Base-by-base conservation (phyloP, 1,140 invertebrate genomes). In the Delia radicum region DNA sequence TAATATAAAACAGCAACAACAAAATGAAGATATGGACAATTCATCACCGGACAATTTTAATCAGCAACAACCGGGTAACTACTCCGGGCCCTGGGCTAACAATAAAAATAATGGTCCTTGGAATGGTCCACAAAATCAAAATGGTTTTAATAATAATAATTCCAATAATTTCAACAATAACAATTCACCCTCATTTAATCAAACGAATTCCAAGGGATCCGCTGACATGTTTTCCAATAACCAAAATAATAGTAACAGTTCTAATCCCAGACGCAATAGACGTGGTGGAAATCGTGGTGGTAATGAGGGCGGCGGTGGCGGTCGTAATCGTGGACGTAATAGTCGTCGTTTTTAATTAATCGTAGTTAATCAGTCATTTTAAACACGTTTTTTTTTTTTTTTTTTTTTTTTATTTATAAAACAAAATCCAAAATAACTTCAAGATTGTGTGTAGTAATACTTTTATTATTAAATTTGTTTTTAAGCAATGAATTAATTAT, bases 1-100 rank as follows among this genome's bases (percentile, higher is more conserved):
- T 79, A 15, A 75, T 78, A 4, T 84, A 0, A 86, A 86, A 73
- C 76, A 79, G 2, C 61, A 75, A 71, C 73, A 31, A 75, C 65
- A 74, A 28, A 76, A 78, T 12, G 83, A 85, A 18, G 83, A 83
- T 21, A 67, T 74, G 21, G 12, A 42, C 28, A 75, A 76, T 24
- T 80, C 79, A 2, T 79, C 81, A 2, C 61, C 78, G 73, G 72
- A 63, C 69, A 73, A 75, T 18, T 75, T 71, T 27, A 77, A n/a
- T 31, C 79, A 80, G 33, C 76, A 73, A 12, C 69, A 74, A 6
- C 76, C 76, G 42, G 73, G 76, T 31, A 67, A 83, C 13, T 33
- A 33, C 8, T 69, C 83, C 3, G 83, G 80, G 80, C 83, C 83
- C 10, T 85, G 83, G 83, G 81, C 83, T 7, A 74, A 74, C 33